Evolutionary conservation across 2,888 invertebrate genomes (phyloP), one percentile per base, ranked within the genome.

Genomic region (Cacoxenus indagator): DNA sequence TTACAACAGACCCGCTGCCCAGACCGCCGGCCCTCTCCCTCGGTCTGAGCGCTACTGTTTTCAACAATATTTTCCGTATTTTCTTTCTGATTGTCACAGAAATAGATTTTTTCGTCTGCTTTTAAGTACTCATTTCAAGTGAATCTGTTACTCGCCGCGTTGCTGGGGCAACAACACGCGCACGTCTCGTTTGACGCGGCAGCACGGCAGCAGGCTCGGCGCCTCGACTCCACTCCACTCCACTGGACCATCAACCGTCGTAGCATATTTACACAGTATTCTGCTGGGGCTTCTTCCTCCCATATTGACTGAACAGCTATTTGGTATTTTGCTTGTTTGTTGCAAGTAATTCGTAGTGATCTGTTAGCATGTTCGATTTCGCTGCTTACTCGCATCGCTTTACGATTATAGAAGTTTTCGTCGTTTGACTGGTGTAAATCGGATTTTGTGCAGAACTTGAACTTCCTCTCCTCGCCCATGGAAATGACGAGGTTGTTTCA

Each of bases 351-450:
- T 45, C 29, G 61, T 45, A 62, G 45, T 62, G 61, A 62, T 45
- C 61, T 62, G 37, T 37, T 37, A n/a, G 22, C 22, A 37, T 61
- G 43, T 22, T 43, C 11, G 3, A 31, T 17, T 45, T 22, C 31
- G 22, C 61, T 24, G 11, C 1, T 17, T 17, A 17, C 9, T 48
- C 2, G 19, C 5, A 48, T 48, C 19, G 6, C 17, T 48, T 48
- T 48, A 9, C 45, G 4, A 62, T 45, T 75, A 76, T 43, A 82
- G 73, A 73, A 85, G 75, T 76, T 81, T 82, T 72, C 87, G 81
- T 66, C 87, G 75, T 68, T 84, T 83, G 4, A 85, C 64, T n/a
- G 87, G 87, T 27, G 87, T 87, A 75, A 87, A 85, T 48, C 87
- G 84, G 59, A 86, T 75, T 31, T 72, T 71, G 59, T 81, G 81